phyloP scores from a whole-genome alignment of 2,113 vertebrate genomes.

The Rhegmatorhina hoffmannsi region DNA sequence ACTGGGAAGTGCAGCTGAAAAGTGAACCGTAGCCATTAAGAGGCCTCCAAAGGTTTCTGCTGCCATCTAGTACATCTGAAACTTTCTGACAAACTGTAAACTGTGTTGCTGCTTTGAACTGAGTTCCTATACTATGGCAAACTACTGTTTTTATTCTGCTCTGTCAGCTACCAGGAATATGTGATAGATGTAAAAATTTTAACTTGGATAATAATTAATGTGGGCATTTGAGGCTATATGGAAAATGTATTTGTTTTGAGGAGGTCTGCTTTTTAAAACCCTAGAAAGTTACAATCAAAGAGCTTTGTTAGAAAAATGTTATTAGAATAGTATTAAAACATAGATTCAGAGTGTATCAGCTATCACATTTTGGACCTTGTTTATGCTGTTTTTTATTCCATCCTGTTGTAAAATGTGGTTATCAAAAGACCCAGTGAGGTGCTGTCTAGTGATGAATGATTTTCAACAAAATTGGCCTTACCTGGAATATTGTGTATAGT shows the following conservation, averaged over 20 bases:
- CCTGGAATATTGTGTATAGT: not conserved
- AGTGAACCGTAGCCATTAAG: not conserved
- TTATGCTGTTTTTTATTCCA: not conserved
- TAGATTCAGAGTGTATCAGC: not conserved
- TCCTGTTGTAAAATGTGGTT: not conserved
- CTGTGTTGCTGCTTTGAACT: not conserved
- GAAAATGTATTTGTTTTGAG: not conserved
- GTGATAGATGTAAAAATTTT: not conserved
- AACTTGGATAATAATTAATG: not conserved
- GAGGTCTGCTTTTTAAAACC: not conserved
- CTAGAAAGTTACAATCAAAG: not conserved
- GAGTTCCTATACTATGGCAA: not conserved
- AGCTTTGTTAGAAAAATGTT: not conserved
- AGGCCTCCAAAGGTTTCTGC: not conserved
- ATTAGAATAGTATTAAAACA: not conserved
- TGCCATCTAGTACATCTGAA: not conserved
- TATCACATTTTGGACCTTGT: rapidly evolving
- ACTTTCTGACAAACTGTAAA: not conserved
- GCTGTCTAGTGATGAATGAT: not conserved
- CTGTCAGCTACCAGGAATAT: not conserved
- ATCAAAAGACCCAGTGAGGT: not conserved
- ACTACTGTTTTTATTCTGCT: not conserved
- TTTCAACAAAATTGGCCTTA: not conserved
- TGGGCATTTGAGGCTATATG: not conserved
- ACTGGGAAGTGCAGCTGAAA: not conserved